Evolutionary conservation across 2,888 invertebrate species (phyloP).

Genomic region (Ceriagrion tenellum): DNA sequence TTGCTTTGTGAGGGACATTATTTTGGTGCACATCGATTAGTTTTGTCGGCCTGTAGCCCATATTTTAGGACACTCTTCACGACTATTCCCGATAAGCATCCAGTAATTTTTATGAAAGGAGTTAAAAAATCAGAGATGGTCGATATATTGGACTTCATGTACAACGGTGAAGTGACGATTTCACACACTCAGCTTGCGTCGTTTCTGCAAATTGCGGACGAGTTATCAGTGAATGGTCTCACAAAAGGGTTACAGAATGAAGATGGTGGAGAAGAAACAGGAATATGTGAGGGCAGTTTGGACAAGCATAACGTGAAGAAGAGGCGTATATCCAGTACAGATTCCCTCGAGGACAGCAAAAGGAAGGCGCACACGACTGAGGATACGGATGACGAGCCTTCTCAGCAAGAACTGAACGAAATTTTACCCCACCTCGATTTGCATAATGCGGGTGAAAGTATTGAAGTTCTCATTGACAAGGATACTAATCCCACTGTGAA

Average conservation of each 20-base stretch:
- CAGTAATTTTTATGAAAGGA: constrained; percentile 68
- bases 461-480: constrained; percentile 54
- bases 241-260: constrained; percentile 57
- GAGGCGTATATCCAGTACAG: not conserved
- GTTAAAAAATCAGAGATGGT: constrained; percentile 67
- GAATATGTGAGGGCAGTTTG: constrained; percentile 25
- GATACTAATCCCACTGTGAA: not conserved
- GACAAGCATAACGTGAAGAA: constrained; percentile 34
- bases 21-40: constrained; percentile 64
- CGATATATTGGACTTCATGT: constrained; percentile 68
- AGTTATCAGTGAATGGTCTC: constrained; percentile 65
- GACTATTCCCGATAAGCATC: constrained; percentile 62
- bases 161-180: constrained; percentile 69
- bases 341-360: constrained; percentile 37
- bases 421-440: constrained; percentile 53
- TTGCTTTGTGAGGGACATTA: constrained; percentile 69
- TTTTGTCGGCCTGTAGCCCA: constrained; percentile 68
- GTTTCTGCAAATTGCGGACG: constrained; percentile 68
- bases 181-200: constrained; percentile 61
- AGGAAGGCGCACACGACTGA: constrained; percentile 13
- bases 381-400: constrained; percentile 45
- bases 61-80: constrained; percentile 67
- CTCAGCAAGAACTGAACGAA: constrained; percentile 52
- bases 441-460: constrained; percentile 52
- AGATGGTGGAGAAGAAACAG: constrained; percentile 45